Conservation (phyloP, 2,797 vertebrate species). For the Ctenochaetus hawaiiensis region DNA sequence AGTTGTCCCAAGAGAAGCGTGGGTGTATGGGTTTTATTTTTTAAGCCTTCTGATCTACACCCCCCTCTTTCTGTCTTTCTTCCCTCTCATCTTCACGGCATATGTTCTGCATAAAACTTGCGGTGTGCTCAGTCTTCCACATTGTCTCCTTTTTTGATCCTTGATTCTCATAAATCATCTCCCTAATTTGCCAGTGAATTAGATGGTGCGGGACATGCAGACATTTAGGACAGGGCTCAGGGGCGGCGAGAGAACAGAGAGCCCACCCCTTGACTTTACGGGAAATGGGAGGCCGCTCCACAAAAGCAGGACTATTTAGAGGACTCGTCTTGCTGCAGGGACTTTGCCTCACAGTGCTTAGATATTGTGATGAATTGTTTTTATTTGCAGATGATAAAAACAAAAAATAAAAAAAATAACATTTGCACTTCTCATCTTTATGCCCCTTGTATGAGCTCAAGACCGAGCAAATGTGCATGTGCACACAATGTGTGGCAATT, state of each 20-base stretch:
- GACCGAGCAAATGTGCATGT: conserved; percentile 14
- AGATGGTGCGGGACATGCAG: conserved; percentile 79
- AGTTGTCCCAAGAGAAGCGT: conserved; percentile 57
- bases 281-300: conserved; percentile 78
- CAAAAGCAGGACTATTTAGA: conserved; percentile 70
- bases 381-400: conserved; percentile 71
- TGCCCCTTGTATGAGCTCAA: conserved; percentile 21
- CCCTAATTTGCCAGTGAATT: conserved; percentile 82
- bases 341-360: conserved; percentile 51
- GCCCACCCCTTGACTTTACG: conserved; percentile 80
- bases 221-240: conserved; percentile 67
- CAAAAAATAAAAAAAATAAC: conserved; percentile 46
- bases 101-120: conserved; percentile 83
- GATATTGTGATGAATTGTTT: conserved; percentile 71
- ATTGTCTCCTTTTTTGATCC: conserved; percentile 84
- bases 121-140: conserved; percentile 76
- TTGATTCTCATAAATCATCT: conserved; percentile 83
- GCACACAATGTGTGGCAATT: conserved; percentile 13
- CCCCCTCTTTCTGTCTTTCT: conserved; percentile 49
- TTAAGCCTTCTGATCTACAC: conserved; percentile 56
- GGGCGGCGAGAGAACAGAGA: conserved; percentile 62
- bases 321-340: conserved; percentile 59
- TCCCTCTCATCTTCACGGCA: conserved; percentile 73
- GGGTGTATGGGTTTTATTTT: conserved; percentile 47
- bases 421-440: conserved; percentile 44